Evolutionary conservation across 2,888 invertebrate genomes (phyloP).

Genomic region (Crocallis elinguaria): DNA sequence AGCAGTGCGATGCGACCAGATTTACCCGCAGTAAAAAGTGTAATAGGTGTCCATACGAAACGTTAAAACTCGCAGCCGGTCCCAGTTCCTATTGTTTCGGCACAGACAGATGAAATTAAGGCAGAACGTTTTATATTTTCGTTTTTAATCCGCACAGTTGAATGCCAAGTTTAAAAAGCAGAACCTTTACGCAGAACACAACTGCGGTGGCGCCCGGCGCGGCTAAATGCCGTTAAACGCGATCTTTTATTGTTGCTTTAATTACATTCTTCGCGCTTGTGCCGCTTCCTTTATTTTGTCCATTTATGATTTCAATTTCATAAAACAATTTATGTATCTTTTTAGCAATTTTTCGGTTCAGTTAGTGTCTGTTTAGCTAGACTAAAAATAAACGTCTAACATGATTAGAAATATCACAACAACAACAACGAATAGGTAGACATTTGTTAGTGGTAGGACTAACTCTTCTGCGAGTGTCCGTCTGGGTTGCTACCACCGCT

Average conservation of each 20-base stretch:
- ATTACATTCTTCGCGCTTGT: conserved; percentile 71
- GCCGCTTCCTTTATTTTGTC: conserved; percentile 57
- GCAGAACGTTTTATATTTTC: conserved; percentile 70
- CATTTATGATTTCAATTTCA: conserved; percentile 56
- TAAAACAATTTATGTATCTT: conserved; percentile 30
- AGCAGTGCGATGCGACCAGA: conserved; percentile 23
- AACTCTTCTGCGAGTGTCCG: no score
- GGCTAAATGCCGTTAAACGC: conserved; percentile 71
- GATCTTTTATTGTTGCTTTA: conserved; percentile 74
- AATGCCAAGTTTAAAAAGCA: conserved; percentile 75
- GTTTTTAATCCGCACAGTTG: conserved; percentile 72
- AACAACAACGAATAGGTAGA: no score
- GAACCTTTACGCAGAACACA: conserved; percentile 67
- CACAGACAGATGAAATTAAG: conserved; percentile 70
- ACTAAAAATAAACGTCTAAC: no score
- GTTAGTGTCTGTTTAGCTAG: no score
- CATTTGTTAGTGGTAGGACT: no score
- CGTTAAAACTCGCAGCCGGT: conserved; percentile 55
- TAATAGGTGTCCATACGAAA: conserved; percentile 46
- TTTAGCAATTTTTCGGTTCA: background rate
- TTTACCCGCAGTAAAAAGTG: conserved; percentile 36
- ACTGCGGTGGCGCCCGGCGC: conserved; percentile 43
- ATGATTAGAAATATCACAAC: no score
- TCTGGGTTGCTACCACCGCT: no score
- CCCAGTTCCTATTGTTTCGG: conserved; percentile 64